Base-by-base conservation (phyloP, 2,797 vertebrate species). In the Ctenochaetus hawaiiensis region DNA sequence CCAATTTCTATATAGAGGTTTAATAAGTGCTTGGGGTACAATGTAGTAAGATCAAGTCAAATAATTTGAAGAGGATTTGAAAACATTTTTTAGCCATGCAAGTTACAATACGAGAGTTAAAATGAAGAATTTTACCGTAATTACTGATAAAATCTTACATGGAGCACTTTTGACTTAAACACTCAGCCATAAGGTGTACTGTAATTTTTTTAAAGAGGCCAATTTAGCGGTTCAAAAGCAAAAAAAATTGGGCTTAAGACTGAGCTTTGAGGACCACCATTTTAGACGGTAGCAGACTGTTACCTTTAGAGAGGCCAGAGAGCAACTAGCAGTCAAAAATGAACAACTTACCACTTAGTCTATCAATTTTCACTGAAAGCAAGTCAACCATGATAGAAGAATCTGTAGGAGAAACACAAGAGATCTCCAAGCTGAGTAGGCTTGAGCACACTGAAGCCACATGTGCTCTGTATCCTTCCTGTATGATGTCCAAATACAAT, bases 401-500 rank as follows among this genome's bases (percentile, higher is more conserved):
- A 70, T 77, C 75, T 73, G 65, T 56, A 60, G 13, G 62, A 67
- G 54, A 69, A 65, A 62, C 85, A 77, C 30, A 34, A 34, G 30
- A 34, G 30, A 34, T 34, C 30, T 34, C 30, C 20, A 72, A 54
- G 56, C 67, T 59, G 67, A 62, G 70, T 45, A 16, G 37, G 41
- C 14, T 61, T n/a, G 22, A 82, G 51, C 26, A 70, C 8, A 62
- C 5, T 68, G 26, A 72, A 56, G 26, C 39, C 51, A 71, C 44
- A 2, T 66, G 54, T 66, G 39, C 20, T 57, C 44, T 54, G 2
- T 61, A 34, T 67, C 17, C 26, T 67, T 22, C 17, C 18, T 68
- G 44, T 75, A 44, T 73, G 54, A 73, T 63, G 34, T 74, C 67
- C 30, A 84, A 41, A 67, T 76, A 37, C 82, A n/a, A 75, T 83